A percentile compares a stretch with the other conserved stretches of the same genome.
Conservation (phyloP, 2,113 vertebrate species). For the Ameiurus melas region DNA sequence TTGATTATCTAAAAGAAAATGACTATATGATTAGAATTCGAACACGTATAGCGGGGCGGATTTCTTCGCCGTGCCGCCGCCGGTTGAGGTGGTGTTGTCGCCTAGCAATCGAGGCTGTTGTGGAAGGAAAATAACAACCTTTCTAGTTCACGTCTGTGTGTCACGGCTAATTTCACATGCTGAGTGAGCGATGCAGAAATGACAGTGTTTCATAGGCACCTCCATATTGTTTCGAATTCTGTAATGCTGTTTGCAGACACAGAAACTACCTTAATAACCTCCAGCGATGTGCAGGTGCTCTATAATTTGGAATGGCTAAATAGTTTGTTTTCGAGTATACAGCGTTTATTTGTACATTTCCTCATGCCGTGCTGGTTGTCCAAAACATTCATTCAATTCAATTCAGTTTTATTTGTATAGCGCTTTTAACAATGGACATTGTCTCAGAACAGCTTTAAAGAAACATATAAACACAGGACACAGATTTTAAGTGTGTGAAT, state of each 20-base stretch:
- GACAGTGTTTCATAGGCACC: not conserved
- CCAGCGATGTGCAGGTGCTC: not conserved
- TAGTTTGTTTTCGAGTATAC: not conserved
- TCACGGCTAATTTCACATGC: constrained; percentile 34
- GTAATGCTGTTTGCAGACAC: not conserved
- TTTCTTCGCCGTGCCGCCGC: not conserved
- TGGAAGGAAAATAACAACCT: constrained; percentile 24
- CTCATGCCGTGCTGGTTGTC: not conserved
- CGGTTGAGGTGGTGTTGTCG: not conserved
- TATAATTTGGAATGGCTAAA: not conserved
- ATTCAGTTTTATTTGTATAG: too few relatives aligned
- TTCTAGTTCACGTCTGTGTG: constrained; percentile 13
- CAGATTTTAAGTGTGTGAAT: too few relatives aligned
- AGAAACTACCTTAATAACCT: not conserved
- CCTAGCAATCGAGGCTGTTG: constrained; percentile 4
- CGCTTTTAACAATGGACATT: too few relatives aligned
- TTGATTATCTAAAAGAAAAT: constrained; percentile 13
- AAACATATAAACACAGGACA: too few relatives aligned
- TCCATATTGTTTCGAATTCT: not conserved
- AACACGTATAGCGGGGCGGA: not conserved
- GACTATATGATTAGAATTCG: constrained; percentile 7
- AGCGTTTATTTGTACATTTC: not conserved
- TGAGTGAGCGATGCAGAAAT: constrained; percentile 10
- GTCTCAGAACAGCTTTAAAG: too few relatives aligned
- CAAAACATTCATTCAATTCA: not conserved